These are phyloP conservation scores for Mesorhabditis belari DNA, from an alignment of 2,888 invertebrate genomes.

Conservation along the genomic window DNA sequence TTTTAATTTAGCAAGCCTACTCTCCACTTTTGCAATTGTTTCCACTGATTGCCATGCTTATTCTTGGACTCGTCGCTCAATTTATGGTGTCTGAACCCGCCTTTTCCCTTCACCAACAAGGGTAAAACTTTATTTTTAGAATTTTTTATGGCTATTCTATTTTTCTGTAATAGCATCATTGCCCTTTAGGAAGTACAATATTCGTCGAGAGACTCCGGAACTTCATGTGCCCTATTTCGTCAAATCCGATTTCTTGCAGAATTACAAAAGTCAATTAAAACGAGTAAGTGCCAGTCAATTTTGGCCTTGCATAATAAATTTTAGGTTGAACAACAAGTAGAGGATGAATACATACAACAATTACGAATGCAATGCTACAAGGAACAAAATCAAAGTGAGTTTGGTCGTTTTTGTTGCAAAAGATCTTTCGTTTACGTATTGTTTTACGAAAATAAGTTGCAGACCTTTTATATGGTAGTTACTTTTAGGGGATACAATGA, in stretches of 20 bases:
- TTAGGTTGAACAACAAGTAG: constrained; percentile 90
- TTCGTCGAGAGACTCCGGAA: constrained; percentile 59
- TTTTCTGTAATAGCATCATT: constrained; percentile 3
- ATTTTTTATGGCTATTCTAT: too few relatives aligned
- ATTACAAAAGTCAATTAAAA: constrained; percentile 70
- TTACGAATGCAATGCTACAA: constrained; percentile 83
- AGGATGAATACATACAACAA: constrained; percentile 83
- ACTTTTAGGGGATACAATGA: constrained; percentile 74
- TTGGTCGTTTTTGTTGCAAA: neutral
- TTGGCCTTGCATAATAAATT: too few relatives aligned
- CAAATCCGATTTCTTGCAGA: constrained; percentile 85
- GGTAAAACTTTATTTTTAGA: too few relatives aligned
- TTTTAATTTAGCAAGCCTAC: too few relatives aligned
- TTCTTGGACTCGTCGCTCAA: constrained; percentile 87
- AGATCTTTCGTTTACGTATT: neutral
- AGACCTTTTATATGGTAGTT: neutral
- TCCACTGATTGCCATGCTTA: constrained; percentile 82
- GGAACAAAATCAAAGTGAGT: constrained; percentile 69
- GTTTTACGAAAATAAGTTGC: neutral
- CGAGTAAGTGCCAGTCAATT: too few relatives aligned
- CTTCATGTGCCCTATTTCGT: constrained; percentile 87
- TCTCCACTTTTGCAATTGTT: constrained; percentile 78
- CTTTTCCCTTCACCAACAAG: constrained; percentile 74
- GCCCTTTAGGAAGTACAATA: constrained; percentile 53
- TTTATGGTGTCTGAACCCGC: constrained; percentile 92